Evolutionary conservation across 1,140 invertebrate species (phyloP).

Genomic region (Drosophila tani): DNA sequence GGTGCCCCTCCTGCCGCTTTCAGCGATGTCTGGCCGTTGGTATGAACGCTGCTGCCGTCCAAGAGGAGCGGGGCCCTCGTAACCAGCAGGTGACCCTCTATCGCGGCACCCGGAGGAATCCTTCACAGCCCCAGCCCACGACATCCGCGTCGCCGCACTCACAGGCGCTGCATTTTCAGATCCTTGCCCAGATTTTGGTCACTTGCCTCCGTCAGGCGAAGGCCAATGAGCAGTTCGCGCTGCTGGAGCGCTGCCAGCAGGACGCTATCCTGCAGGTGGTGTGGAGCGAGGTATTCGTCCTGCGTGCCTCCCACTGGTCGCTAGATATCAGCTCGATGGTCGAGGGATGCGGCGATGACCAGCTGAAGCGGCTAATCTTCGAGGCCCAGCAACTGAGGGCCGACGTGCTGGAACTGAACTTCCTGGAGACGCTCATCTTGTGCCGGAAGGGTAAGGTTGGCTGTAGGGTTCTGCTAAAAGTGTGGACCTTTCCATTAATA

Average conservation of each 20-base stretch:
- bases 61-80: constrained; percentile 92
- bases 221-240: constrained; percentile 86
- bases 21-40: constrained; percentile 91
- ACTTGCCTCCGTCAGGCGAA: constrained; percentile 86
- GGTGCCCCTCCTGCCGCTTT: constrained; percentile 94
- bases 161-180: constrained; percentile 85
- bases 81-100: constrained; percentile 42
- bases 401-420: constrained; percentile 87
- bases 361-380: constrained; percentile 68
- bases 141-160: not conserved
- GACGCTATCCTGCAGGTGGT: constrained; percentile 86
- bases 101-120: not conserved
- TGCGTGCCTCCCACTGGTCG: constrained; percentile 88
- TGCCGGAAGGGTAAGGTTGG: constrained; percentile 86
- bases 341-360: constrained; percentile 70
- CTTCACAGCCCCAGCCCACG: not conserved
- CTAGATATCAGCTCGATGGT: constrained; percentile 85
- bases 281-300: constrained; percentile 87
- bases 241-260: constrained; percentile 85
- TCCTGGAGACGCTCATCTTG: constrained; percentile 88
- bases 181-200: constrained; percentile 87
- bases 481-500: no score
- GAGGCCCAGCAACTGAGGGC: constrained; percentile 85
- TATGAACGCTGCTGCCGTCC: constrained; percentile 93
- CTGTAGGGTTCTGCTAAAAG: no score